A percentile compares a stretch with the other conserved stretches of the same genome.
These are phyloP conservation scores for Megathymus violae DNA, from an alignment of 1,140 invertebrate species.

Conservation along the genomic window DNA sequence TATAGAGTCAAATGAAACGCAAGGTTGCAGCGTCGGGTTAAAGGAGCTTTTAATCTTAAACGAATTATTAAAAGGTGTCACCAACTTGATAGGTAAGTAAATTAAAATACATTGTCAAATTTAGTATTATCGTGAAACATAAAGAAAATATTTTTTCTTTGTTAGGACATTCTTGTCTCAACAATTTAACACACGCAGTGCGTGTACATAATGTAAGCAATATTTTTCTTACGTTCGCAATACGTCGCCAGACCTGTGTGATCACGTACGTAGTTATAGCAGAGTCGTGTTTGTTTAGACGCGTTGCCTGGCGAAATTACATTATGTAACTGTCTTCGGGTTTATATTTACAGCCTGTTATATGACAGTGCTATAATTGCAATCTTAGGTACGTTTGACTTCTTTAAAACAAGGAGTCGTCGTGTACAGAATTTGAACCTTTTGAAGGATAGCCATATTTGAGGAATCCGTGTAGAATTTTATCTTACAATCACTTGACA, in stretches of 20 bases:
- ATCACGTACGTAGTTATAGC: conserved; percentile 42
- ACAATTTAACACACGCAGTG: conserved; percentile 35
- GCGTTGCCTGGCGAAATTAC: conserved; percentile 7
- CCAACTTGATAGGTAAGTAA: background rate
- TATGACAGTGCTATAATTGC: background rate
- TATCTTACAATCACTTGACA: no score
- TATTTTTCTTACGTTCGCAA: conserved; percentile 49
- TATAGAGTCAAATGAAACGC: no score
- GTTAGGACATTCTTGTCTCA: conserved; percentile 1
- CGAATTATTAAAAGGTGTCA: background rate
- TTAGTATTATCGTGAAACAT: background rate
- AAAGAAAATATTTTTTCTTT: background rate
- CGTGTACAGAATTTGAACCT: no score
- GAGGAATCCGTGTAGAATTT: no score
- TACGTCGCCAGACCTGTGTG: conserved; percentile 47
- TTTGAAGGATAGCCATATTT: no score
- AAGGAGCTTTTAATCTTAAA: background rate
- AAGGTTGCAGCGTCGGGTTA: background rate
- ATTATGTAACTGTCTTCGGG: conserved; percentile 3
- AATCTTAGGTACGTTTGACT: background rate
- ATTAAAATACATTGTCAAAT: background rate
- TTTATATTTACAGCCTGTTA: background rate
- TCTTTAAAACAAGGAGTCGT: no score
- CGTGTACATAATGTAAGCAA: conserved; percentile 43
- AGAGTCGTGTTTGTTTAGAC: background rate